A percentile compares a stretch with the other conserved stretches of the same genome.
phyloP scores from a whole-genome alignment of 2,113 vertebrate species.

The Cyanoliseus patagonus region DNA sequence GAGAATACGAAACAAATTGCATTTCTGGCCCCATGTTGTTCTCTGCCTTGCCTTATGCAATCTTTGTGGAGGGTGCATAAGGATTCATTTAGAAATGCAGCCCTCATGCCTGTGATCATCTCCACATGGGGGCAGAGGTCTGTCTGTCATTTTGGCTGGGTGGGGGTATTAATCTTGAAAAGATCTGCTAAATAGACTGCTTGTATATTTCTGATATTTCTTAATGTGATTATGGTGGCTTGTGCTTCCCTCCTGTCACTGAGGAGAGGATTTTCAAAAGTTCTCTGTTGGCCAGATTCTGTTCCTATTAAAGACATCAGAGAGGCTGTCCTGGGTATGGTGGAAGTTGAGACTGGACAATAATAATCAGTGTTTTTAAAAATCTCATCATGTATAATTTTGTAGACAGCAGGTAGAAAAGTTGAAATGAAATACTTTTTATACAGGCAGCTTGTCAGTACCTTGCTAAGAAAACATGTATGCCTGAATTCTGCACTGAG shows the following conservation, averaged over 20 bases:
- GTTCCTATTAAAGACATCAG: not conserved
- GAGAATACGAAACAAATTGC: not conserved
- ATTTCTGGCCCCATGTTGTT: not conserved
- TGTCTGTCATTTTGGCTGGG: not conserved
- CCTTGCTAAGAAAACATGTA: not conserved
- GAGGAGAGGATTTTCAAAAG: not conserved
- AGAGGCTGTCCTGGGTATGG: not conserved
- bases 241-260: not conserved
- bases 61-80: not conserved
- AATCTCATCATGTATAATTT: not conserved
- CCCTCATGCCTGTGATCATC: not conserved
- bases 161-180: not conserved
- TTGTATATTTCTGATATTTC: not conserved
- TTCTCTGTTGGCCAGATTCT: not conserved
- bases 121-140: not conserved
- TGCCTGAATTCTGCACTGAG: not conserved
- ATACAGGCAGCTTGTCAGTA: not conserved
- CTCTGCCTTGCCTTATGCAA: not conserved
- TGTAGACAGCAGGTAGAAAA: not conserved
- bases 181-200: not conserved
- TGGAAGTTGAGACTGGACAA: not conserved
- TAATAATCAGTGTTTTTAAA: not conserved
- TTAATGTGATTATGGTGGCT: not conserved
- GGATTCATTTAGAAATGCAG: conserved; percentile 9
- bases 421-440: not conserved